A percentile compares a stretch with the other conserved stretches of the same genome.
phyloP scores from a whole-genome alignment of 2,113 vertebrate genomes.

The Scophthalmus maximus region DNA sequence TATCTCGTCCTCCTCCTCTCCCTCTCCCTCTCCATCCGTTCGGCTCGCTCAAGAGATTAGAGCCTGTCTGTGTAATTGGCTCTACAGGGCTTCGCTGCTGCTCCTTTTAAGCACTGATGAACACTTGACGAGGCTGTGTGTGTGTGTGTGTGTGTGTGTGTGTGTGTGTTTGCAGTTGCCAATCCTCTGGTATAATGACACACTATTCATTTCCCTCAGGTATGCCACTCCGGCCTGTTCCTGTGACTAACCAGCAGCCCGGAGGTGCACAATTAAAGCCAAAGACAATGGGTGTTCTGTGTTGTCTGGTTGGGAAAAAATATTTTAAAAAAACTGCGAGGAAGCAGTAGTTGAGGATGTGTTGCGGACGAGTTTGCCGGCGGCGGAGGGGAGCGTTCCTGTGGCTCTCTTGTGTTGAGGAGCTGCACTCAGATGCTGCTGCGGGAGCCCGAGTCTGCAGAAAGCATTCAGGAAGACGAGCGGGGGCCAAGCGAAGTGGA shows the following conservation, averaged over 20 bases:
- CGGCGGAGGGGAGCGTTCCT: constrained; percentile 50
- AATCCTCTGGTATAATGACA: constrained; percentile 17
- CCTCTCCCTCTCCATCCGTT: constrained; percentile 30
- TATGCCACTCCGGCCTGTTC: constrained; percentile 30
- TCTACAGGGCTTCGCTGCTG: constrained; percentile 57
- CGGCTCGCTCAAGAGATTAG: constrained; percentile 56
- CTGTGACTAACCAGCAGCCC: constrained; percentile 52
- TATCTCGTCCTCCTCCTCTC: neutral
- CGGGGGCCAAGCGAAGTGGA: constrained; percentile 36
- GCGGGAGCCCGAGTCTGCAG: constrained; percentile 61
- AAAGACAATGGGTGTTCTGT: constrained; percentile 58
- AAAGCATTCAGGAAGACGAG: constrained; percentile 57
- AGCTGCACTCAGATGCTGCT: constrained; percentile 45
- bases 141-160: neutral
- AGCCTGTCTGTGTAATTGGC: constrained; percentile 70
- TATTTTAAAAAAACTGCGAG: constrained; percentile 37
- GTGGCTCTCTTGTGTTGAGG: constrained; percentile 39
- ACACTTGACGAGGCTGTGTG: constrained; percentile 20
- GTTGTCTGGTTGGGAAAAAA: constrained; percentile 35
- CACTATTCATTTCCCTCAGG: constrained; percentile 46
- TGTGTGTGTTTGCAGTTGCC: constrained; percentile 6
- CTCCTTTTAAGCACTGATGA: constrained; percentile 38
- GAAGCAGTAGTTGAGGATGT: constrained; percentile 47
- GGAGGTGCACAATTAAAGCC: constrained; percentile 64
- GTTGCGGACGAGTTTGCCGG: constrained; percentile 60